Base-by-base conservation (phyloP, 2,888 invertebrate species). In the Himalopsyche tibetana region DNA sequence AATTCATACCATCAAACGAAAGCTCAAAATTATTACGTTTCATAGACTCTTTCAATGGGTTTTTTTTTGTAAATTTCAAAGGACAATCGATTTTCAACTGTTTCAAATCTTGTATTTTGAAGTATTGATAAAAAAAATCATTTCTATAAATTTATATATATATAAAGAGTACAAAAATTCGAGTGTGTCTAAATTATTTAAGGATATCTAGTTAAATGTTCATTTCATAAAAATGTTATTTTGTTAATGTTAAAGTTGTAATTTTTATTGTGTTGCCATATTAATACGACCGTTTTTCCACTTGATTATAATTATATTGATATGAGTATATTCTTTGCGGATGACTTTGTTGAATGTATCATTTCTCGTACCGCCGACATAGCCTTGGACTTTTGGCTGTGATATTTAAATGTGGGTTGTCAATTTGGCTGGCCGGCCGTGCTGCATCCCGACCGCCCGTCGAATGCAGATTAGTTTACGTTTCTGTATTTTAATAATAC, bases 391-490 rank as follows among this genome's bases (percentile, higher is more conserved):
- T 85, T 51, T 87, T 88, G 88, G 88, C 88, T 88, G 88, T 88
- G 88, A 88, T 88, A 87, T 88, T 87, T 85, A 88, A 85, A 84
- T 87, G 88, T 87, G 85, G 87, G 88, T 88, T 88, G 88, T 88
- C 88, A 88, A 88, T 88, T 88, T 86, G 86, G 87, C 87, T 84
- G 88, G 86, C 87, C 87, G 88, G 86, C 85, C 86, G 86, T 88
- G 87, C 80, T 87, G 88, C 86, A 80, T 83, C 56, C 82, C 84
- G 87, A 83, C 84, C 87, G 82, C 83, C 84, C 84, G 82, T 83
- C 88, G 82, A 86, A 84, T 87, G 84, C 85, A 84, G 84, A 79
- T 84, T 83, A 85, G 80, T 51, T 87, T 87, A 86, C 45, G 80
- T 86, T 86, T 86, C 86, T 86, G 83, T 86, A 86, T 86, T 83